A percentile compares a stretch with the other conserved stretches of the same genome.
Evolutionary conservation across 1,140 invertebrate genomes (phyloP).

Genomic region (Cheumatopsyche charites): DNA sequence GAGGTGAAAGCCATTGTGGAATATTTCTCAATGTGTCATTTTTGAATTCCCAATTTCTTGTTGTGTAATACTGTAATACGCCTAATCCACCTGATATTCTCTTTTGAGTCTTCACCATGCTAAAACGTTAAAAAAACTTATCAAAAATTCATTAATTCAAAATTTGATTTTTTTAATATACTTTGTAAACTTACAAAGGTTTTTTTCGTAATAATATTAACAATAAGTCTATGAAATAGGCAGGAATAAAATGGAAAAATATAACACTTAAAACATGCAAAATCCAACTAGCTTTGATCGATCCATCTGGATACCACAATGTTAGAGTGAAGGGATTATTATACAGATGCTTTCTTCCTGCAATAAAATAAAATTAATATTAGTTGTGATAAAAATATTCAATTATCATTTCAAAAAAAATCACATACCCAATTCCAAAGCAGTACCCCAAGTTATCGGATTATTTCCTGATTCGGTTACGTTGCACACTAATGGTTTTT

Average conservation of each 20-base stretch:
- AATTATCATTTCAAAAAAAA: constrained; percentile 9
- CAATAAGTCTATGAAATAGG: constrained; percentile 77
- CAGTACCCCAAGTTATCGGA: constrained; percentile 78
- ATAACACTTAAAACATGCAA: constrained; percentile 72
- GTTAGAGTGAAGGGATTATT: constrained; percentile 70
- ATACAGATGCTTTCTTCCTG: constrained; percentile 63
- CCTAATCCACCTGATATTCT: constrained; percentile 68
- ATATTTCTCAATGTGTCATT: constrained; percentile 75
- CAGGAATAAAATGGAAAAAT: constrained; percentile 81
- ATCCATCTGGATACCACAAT: constrained; percentile 82
- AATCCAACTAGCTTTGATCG: constrained; percentile 71
- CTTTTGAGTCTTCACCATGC: constrained; percentile 71
- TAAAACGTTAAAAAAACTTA: constrained; percentile 51
- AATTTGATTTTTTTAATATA: not conserved
- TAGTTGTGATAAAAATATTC: constrained; percentile 24
- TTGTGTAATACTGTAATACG: constrained; percentile 85
- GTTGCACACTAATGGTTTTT: constrained; percentile 63
- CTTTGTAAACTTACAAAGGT: constrained; percentile 72
- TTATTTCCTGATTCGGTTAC: constrained; percentile 66
- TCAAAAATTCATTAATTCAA: not conserved
- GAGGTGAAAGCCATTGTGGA: constrained; percentile 62
- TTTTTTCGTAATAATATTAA: constrained; percentile 73
- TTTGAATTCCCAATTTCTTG: constrained; percentile 80
- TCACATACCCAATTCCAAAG: constrained; percentile 68
- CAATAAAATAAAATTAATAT: constrained; percentile 6